Evolutionary conservation across 2,113 vertebrate species (phyloP).

Genomic region (Leptosomus discolor): DNA sequence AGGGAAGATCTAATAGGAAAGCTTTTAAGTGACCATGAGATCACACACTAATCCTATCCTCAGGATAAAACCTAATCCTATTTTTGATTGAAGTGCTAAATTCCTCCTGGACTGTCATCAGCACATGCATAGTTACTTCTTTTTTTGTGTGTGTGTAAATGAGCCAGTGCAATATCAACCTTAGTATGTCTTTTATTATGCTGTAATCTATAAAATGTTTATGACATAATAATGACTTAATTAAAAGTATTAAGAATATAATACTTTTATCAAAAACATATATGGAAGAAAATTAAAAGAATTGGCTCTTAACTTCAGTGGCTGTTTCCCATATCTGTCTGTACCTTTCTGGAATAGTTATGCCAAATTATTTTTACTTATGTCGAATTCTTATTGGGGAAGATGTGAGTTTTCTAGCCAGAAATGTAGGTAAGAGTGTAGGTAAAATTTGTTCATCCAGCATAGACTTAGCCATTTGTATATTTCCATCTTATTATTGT

Average conservation of each 20-base stretch:
- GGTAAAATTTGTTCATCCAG: background rate
- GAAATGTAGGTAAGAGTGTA: background rate
- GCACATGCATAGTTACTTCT: background rate
- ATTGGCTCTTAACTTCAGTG: background rate
- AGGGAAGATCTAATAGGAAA: background rate
- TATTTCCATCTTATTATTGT: background rate
- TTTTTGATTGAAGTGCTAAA: constrained; percentile 14
- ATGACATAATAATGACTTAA: background rate
- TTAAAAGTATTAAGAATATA: background rate
- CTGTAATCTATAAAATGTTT: background rate
- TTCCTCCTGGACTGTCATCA: background rate
- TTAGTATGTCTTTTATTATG: background rate
- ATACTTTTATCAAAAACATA: background rate
- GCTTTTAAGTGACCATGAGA: background rate
- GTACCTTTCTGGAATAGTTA: background rate
- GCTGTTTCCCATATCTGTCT: background rate
- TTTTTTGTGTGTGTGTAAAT: background rate
- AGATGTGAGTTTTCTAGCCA: background rate
- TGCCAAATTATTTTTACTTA: background rate
- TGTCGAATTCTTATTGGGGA: background rate
- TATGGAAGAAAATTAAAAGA: background rate
- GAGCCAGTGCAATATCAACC: background rate
- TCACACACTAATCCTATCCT: constrained; percentile 1
- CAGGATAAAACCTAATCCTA: constrained; percentile 16
- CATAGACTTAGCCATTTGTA: background rate